These are phyloP conservation scores for Cololabis saira DNA, from an alignment of 2,113 vertebrate species.

Conservation along the genomic window DNA sequence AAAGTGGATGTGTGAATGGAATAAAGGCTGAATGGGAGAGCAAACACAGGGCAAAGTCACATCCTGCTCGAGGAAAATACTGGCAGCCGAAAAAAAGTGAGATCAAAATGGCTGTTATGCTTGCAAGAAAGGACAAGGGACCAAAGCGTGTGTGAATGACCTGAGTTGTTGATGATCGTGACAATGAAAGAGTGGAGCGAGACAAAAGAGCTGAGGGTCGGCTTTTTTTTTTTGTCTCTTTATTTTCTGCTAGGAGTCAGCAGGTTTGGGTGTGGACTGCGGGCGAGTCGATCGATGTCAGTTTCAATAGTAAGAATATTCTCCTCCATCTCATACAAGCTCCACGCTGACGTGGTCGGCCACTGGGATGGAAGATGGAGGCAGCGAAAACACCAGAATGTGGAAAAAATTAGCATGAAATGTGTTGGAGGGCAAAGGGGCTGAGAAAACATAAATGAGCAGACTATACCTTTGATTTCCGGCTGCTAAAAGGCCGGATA, in stretches of 20 bases:
- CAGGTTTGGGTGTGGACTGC: constrained; percentile 70
- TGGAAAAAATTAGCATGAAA: neutral
- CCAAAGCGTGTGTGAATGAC: constrained; percentile 46
- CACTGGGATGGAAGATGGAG: constrained; percentile 35
- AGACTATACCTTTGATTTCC: too few relatives aligned
- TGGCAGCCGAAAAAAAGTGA: neutral
- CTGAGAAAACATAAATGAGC: too few relatives aligned
- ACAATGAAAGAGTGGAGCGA: constrained; percentile 36
- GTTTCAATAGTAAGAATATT: constrained; percentile 71
- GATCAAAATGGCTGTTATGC: constrained; percentile 28
- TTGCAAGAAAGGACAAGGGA: constrained; percentile 22
- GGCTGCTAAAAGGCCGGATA: neutral
- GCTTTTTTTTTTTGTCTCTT: constrained; percentile 54
- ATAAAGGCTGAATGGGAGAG: constrained; percentile 46
- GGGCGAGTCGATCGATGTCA: constrained; percentile 73
- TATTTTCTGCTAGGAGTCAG: constrained; percentile 76
- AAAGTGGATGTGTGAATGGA: constrained; percentile 48
- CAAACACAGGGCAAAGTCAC: constrained; percentile 22
- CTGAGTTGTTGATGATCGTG: constrained; percentile 51
- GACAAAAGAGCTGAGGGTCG: constrained; percentile 69
- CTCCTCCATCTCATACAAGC: constrained; percentile 77
- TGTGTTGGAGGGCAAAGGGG: constrained; percentile 17
- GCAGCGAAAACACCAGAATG: constrained; percentile 29
- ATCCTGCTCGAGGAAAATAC: constrained; percentile 11
- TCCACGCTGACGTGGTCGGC: constrained; percentile 49